Conservation (phyloP, 2,888 invertebrate genomes). For the Lasioglossum villosulum region DNA sequence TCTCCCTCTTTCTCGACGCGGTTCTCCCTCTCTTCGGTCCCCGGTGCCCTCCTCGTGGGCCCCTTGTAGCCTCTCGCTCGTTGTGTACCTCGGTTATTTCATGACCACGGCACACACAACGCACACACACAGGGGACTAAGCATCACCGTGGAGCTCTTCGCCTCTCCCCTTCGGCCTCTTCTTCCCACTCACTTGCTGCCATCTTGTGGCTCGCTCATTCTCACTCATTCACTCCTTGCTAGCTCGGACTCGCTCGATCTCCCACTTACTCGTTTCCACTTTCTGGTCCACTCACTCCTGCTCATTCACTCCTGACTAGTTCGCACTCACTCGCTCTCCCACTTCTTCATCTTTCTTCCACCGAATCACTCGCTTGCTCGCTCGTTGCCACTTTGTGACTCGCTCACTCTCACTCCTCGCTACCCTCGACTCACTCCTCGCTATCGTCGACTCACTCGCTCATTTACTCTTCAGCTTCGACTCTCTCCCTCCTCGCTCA, state of each 20-base stretch:
- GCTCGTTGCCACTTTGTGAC: neutral
- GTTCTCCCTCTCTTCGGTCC: slow-evolving; percentile 15
- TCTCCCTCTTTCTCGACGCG: slow-evolving; percentile 26
- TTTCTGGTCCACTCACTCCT: neutral
- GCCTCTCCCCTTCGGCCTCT: neutral
- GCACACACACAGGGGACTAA: slow-evolving; percentile 11
- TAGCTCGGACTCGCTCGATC: neutral
- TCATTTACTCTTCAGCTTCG: neutral
- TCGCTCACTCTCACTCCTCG: neutral
- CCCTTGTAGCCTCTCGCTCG: slow-evolving; percentile 30
- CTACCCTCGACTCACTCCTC: neutral
- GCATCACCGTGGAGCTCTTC: slow-evolving; percentile 52
- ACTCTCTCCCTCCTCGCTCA: neutral
- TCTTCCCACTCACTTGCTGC: neutral
- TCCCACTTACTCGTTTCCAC: neutral
- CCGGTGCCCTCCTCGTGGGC: neutral
- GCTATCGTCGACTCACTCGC: neutral
- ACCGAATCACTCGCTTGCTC: neutral
- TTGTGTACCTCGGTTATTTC: slow-evolving; percentile 61
- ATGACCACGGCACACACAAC: slow-evolving; percentile 38
- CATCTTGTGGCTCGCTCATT: neutral
- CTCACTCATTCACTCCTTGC: slow-evolving; percentile 21
- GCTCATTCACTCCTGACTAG: too few relatives aligned
- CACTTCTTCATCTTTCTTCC: too few relatives aligned
- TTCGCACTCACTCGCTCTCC: neutral